phyloP scores from a whole-genome alignment of 1,140 invertebrate species.

The Hylaeus anthracinus region DNA sequence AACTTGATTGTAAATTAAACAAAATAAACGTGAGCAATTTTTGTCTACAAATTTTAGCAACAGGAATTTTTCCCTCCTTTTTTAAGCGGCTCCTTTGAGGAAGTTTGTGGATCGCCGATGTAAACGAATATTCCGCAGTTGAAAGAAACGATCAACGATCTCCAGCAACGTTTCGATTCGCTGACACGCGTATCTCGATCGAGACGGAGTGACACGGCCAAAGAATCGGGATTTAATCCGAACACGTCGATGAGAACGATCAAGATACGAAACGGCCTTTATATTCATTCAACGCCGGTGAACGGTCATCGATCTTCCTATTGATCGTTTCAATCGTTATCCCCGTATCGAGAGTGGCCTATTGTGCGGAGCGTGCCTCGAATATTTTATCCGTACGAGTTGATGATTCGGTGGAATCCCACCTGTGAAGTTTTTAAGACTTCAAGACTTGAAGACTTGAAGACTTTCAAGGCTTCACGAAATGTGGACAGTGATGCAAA shows the following conservation, averaged over 20 bases:
- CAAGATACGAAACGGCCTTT: slow-evolving; percentile 20
- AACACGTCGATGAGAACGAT: slow-evolving; percentile 29
- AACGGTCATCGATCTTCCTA: slow-evolving; percentile 37
- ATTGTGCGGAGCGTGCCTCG: slow-evolving; percentile 9
- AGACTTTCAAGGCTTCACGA: background rate
- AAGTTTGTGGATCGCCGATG: background rate
- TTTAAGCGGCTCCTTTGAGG: background rate
- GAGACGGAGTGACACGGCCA: background rate
- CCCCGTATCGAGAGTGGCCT: background rate
- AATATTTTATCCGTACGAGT: background rate
- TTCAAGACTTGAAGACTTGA: too few species aligned
- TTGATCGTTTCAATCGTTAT: slow-evolving; percentile 36
- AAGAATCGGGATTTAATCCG: slow-evolving; percentile 12
- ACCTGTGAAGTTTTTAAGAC: background rate
- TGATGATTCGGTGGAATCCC: background rate
- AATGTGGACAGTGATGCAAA: too few species aligned
- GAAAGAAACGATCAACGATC: slow-evolving; percentile 4
- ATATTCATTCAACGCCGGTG: slow-evolving; percentile 28
- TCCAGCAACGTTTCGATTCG: background rate
- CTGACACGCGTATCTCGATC: slow-evolving; percentile 27
- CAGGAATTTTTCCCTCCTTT: background rate
- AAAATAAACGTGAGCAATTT: too few species aligned
- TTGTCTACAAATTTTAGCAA: too few species aligned
- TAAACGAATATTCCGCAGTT: background rate
- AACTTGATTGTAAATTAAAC: too few species aligned